A percentile compares a stretch with the other conserved stretches of the same genome.
phyloP scores from a whole-genome alignment of 2,113 vertebrate species.

The Sylvia atricapilla region DNA sequence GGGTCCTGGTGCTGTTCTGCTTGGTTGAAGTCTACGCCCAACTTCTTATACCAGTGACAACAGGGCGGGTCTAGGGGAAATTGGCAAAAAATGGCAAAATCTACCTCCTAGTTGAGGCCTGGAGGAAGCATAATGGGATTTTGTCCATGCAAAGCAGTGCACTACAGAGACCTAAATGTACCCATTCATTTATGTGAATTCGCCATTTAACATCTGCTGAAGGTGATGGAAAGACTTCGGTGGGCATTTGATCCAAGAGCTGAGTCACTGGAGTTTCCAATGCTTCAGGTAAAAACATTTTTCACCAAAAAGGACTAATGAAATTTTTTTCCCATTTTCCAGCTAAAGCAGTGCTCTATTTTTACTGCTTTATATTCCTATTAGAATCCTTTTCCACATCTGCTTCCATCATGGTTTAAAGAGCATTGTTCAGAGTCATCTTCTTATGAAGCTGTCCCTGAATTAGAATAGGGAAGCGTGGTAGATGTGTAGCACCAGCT shows the following conservation, averaged over 20 bases:
- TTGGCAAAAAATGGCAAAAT: not conserved
- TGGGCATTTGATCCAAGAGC: slow-evolving; percentile 33
- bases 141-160: not conserved
- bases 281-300: not conserved
- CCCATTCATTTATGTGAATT: slow-evolving; percentile 4
- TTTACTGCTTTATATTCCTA: not conserved
- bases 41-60: not conserved
- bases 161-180: not conserved
- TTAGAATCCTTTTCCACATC: not conserved
- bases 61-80: not conserved
- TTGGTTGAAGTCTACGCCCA: accelerated
- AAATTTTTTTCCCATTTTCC: not conserved
- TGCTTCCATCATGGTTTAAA: not conserved
- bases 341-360: not conserved
- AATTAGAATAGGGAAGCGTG: not conserved
- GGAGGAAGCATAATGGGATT: not conserved
- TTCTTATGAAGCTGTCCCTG: not conserved
- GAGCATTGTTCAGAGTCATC: not conserved
- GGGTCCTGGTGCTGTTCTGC: not conserved
- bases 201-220: not conserved
- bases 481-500: not conserved
- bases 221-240: not conserved
- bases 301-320: not conserved
- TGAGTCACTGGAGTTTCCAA: slow-evolving; percentile 38
- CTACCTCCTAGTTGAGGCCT: not conserved